These are phyloP conservation scores for Cygnus buccinator DNA, from an alignment of 2,113 vertebrate genomes.

Conservation along the genomic window DNA sequence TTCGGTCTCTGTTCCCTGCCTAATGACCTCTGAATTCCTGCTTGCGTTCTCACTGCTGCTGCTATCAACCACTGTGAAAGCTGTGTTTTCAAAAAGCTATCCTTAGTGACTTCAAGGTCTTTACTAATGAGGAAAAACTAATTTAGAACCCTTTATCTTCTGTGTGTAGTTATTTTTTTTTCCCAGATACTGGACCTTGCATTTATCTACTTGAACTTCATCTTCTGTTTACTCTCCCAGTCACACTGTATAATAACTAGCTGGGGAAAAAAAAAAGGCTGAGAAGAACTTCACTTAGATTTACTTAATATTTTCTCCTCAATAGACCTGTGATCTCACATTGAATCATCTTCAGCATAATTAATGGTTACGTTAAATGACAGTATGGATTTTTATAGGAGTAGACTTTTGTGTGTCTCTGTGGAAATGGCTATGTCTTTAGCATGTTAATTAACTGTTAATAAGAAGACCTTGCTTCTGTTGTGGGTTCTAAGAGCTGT, in stretches of 20 bases:
- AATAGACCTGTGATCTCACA: not conserved
- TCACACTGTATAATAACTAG: not conserved
- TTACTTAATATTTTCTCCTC: not conserved
- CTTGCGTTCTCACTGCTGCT: not conserved
- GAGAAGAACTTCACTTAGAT: not conserved
- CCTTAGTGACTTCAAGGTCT: not conserved
- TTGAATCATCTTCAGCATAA: not conserved
- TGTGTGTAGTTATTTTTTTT: not conserved
- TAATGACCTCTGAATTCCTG: not conserved
- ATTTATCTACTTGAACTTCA: not conserved
- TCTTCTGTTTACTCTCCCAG: not conserved
- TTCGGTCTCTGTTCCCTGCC: not conserved
- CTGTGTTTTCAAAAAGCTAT: not conserved
- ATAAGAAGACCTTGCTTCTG: not conserved
- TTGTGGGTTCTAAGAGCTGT: not conserved
- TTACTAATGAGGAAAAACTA: not conserved
- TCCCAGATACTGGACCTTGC: not conserved
- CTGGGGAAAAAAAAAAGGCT: not conserved
- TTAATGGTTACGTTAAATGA: not conserved
- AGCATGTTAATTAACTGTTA: not conserved
- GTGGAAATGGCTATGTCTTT: not conserved
- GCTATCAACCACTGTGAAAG: not conserved
- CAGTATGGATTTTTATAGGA: not conserved
- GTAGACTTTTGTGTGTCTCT: not conserved
- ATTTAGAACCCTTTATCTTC: not conserved